A percentile compares a stretch with the other conserved stretches of the same genome.
These are phyloP conservation scores for Bostrychus sinensis DNA, from an alignment of 2,113 vertebrate species.

Conservation along the genomic window DNA sequence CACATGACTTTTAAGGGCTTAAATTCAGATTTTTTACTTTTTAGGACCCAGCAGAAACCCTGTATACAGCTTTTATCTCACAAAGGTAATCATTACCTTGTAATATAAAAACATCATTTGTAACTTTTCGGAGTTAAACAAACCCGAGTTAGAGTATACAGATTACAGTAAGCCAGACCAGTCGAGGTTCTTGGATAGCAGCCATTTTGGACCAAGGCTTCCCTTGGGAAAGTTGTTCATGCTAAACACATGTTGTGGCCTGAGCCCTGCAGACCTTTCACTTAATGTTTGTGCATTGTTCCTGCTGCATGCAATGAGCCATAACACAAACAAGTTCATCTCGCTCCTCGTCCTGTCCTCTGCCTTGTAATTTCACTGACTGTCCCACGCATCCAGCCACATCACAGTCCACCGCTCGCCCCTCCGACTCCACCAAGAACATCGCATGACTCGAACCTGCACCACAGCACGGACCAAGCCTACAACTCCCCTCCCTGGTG, in stretches of 20 bases:
- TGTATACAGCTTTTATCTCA: no score
- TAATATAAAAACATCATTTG: not conserved
- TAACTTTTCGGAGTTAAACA: not conserved
- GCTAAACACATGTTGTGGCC: slow-evolving; percentile 55
- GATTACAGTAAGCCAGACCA: slow-evolving; percentile 21
- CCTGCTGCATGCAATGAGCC: slow-evolving; percentile 55
- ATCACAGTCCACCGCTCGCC: slow-evolving; percentile 70
- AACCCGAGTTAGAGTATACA: slow-evolving; percentile 6
- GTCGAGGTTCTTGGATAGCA: slow-evolving; percentile 28
- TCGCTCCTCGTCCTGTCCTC: slow-evolving; percentile 36
- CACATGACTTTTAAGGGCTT: no score
- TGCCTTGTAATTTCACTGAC: slow-evolving; percentile 73
- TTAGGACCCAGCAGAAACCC: no score
- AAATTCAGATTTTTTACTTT: no score
- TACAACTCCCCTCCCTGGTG: slow-evolving; percentile 37
- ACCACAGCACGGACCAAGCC: slow-evolving; percentile 70
- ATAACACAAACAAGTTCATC: slow-evolving; percentile 69
- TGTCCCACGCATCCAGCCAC: slow-evolving; percentile 60
- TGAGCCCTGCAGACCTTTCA: slow-evolving; percentile 27
- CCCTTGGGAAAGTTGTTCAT: slow-evolving; percentile 65
- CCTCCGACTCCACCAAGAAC: slow-evolving; percentile 67
- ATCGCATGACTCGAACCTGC: slow-evolving; percentile 63
- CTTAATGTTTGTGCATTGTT: slow-evolving; percentile 55
- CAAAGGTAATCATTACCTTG: no score
- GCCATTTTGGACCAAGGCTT: slow-evolving; percentile 67